These are phyloP conservation scores for Myrmecobius fasciatus DNA, from an alignment of 2,113 vertebrate species.

Conservation along the genomic window DNA sequence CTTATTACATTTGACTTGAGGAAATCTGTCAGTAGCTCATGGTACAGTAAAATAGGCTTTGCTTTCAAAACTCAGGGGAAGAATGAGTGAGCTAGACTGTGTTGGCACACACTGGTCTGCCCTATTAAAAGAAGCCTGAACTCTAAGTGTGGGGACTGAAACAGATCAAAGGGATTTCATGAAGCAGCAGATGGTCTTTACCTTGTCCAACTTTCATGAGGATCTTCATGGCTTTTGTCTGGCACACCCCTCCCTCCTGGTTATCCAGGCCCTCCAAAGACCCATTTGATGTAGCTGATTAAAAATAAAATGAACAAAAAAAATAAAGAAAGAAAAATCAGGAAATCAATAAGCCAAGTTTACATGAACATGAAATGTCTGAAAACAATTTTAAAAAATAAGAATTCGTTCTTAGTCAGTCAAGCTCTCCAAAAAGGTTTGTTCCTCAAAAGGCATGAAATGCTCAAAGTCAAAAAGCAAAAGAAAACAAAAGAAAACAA, in stretches of 20 bases:
- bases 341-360: slow-evolving; percentile 85
- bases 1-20: slow-evolving; percentile 60
- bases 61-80: slow-evolving; percentile 70
- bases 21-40: slow-evolving; percentile 74
- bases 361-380: slow-evolving; percentile 85
- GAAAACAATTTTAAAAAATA: slow-evolving; percentile 80
- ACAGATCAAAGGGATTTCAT: slow-evolving; percentile 75
- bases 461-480: slow-evolving; percentile 80
- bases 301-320: slow-evolving; percentile 86
- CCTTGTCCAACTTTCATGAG: slow-evolving; percentile 99
- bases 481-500: slow-evolving; percentile 43
- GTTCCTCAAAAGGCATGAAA: slow-evolving; percentile 73
- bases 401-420: slow-evolving; percentile 76
- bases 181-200: slow-evolving; percentile 87
- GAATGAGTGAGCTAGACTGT: slow-evolving; percentile 8
- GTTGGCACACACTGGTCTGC: slow-evolving; percentile 54
- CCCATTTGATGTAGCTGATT: slow-evolving; percentile 97
- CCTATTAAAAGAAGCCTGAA: slow-evolving; percentile 64
- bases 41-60: slow-evolving; percentile 75
- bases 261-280: slow-evolving; percentile 99
- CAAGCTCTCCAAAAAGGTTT: slow-evolving; percentile 69
- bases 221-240: slow-evolving; percentile 99
- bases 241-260: slow-evolving; percentile 98
- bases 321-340: slow-evolving; percentile 83
- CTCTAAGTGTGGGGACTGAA: slow-evolving; percentile 72